A percentile compares a stretch with the other conserved stretches of the same genome.
Evolutionary conservation across 2,888 invertebrate species (phyloP).

Genomic region (Dendrolimus pini): DNA sequence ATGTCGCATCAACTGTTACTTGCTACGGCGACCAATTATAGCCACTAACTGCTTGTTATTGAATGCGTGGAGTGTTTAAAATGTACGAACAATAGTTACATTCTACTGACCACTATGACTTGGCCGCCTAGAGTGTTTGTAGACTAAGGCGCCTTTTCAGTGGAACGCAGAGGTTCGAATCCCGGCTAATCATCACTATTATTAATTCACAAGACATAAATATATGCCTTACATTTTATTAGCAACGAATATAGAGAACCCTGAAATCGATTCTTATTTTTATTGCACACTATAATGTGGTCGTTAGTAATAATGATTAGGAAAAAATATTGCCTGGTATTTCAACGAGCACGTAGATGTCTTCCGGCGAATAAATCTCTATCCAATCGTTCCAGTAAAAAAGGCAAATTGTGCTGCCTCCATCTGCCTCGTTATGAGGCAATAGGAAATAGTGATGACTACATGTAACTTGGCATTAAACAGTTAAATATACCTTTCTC

Average conservation of each 20-base stretch:
- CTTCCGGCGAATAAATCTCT: slow-evolving; percentile 13
- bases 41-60: no score
- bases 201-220: no score
- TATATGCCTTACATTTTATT: neutral
- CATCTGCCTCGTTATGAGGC: neutral
- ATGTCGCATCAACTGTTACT: no score
- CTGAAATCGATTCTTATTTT: slow-evolving; percentile 15
- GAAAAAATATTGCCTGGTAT: slow-evolving; percentile 3
- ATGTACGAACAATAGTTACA: no score
- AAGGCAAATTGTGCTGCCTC: neutral
- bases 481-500: no score
- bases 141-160: no score
- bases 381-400: slow-evolving; percentile 10
- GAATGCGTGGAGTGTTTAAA: no score
- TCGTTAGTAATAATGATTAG: slow-evolving; percentile 7
- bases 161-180: no score
- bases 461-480: neutral
- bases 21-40: no score
- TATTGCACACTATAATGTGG: slow-evolving; percentile 12
- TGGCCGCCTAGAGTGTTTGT: no score
- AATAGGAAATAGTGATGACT: neutral
- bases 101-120: no score
- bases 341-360: slow-evolving; percentile 4
- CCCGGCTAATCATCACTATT: no score
- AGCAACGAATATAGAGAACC: neutral